A percentile compares a stretch with the other conserved stretches of the same genome.
Conservation (phyloP, 2,888 invertebrate genomes). For the Trichogramma evanescens region DNA sequence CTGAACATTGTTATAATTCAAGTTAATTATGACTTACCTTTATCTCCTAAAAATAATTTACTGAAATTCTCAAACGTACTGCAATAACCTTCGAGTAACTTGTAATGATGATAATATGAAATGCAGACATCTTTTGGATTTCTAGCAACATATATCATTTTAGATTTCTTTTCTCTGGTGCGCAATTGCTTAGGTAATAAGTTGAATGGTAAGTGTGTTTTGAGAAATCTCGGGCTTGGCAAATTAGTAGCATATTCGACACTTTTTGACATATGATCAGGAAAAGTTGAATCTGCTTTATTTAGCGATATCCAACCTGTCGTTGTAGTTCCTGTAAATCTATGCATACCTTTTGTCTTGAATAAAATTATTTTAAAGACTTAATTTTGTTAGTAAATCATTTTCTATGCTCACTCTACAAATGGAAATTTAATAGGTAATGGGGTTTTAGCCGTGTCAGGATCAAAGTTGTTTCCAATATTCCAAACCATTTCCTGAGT, state of each 20-base stretch:
- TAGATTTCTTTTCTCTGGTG: constrained; percentile 42
- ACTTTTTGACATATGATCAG: constrained; percentile 30
- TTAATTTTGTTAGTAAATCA: background rate
- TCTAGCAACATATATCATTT: constrained; percentile 64
- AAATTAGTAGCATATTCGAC: constrained; percentile 41
- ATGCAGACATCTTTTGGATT: constrained; percentile 68
- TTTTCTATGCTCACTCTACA: constrained; percentile 54
- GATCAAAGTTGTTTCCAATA: constrained; percentile 58
- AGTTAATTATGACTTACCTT: constrained; percentile 42
- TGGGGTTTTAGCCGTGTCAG: constrained; percentile 51
- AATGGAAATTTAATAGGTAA: constrained; percentile 61
- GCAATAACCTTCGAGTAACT: constrained; percentile 52
- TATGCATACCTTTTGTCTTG: background rate
- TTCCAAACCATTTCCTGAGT: constrained; percentile 70
- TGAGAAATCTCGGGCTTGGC: constrained; percentile 55
- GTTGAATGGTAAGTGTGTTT: constrained; percentile 58
- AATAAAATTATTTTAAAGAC: background rate
- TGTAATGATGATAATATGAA: constrained; percentile 63
- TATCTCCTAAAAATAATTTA: constrained; percentile 55
- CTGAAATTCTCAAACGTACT: constrained; percentile 55
- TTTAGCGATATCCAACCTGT: constrained; percentile 5
- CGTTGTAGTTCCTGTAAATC: constrained; percentile 29
- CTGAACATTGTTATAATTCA: no score
- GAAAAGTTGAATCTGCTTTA: constrained; percentile 21
- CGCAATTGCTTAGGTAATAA: constrained; percentile 52